A percentile compares a stretch with the other conserved stretches of the same genome.
Conservation (phyloP, 2,888 invertebrate species). For the Andrena flavipes region DNA sequence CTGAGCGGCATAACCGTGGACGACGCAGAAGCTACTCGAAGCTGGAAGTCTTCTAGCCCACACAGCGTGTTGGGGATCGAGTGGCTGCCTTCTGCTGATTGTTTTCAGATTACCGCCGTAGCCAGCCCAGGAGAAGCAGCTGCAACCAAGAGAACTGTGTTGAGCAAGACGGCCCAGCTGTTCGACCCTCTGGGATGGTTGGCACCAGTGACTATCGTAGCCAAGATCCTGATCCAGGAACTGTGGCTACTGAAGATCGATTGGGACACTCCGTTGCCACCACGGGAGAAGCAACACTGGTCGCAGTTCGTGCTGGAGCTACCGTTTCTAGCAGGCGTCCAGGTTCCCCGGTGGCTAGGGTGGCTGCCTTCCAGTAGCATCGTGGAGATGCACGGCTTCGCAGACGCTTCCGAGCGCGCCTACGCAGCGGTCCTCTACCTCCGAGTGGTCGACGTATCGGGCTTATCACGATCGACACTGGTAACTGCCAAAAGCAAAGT, state of each 20-base stretch:
- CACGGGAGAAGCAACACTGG: conserved; percentile 19
- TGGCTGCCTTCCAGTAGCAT: no score
- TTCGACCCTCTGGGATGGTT: conserved; percentile 59
- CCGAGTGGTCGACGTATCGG: no score
- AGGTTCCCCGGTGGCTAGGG: no score
- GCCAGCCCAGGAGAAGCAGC: neutral
- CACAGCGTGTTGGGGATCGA: conserved; percentile 37
- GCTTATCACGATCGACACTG: no score
- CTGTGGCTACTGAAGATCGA: conserved; percentile 52
- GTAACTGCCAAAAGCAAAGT: no score
- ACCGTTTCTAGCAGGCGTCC: neutral
- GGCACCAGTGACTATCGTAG: conserved; percentile 49
- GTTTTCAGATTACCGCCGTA: neutral
- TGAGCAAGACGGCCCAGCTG: conserved; percentile 50
- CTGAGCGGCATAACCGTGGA: neutral
- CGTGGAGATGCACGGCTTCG: no score
- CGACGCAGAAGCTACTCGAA: neutral
- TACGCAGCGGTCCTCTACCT: no score
- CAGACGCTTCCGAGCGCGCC: no score
- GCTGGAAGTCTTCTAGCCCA: neutral
- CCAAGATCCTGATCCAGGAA: conserved; percentile 56
- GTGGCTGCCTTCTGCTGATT: conserved; percentile 47
- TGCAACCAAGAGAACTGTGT: conserved; percentile 40
- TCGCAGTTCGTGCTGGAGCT: conserved; percentile 30
- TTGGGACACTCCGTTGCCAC: conserved; percentile 51